phyloP scores from a whole-genome alignment of 64 coral and sea anemone genomes.

The Cladopsammia gracilis region DNA sequence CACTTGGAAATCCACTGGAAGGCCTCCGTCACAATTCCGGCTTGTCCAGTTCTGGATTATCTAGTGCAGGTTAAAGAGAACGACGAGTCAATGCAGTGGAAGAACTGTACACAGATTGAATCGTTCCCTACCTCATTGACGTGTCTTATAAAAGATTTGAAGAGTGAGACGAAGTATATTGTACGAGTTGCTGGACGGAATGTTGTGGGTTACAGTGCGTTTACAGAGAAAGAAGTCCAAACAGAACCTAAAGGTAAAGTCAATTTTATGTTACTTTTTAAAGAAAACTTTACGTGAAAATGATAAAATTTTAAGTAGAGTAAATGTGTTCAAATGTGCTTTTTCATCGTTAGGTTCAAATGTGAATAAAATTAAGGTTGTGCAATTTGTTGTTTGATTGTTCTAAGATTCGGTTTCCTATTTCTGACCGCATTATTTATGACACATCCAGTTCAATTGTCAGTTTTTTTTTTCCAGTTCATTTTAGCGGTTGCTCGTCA shows the following conservation, averaged over 20 bases:
- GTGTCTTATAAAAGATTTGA: neutral
- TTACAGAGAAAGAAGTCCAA: neutral
- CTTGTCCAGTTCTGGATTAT: constrained; percentile 3
- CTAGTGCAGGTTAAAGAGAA: neutral
- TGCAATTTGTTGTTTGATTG: too few relatives aligned
- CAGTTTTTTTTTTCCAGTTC: too few relatives aligned
- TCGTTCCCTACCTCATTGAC: neutral
- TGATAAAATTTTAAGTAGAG: too few relatives aligned
- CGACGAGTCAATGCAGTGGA: neutral
- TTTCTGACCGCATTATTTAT: too few relatives aligned
- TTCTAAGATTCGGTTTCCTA: too few relatives aligned
- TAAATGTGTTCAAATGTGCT: too few relatives aligned
- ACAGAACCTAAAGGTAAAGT: neutral
- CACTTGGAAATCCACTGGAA: constrained; percentile 6
- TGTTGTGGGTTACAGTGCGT: constrained; percentile 14
- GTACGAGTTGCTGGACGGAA: neutral
- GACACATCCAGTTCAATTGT: too few relatives aligned
- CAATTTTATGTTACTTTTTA: neutral
- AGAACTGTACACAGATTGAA: neutral
- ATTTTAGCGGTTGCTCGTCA: too few relatives aligned
- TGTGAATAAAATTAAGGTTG: too few relatives aligned
- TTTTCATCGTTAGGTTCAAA: too few relatives aligned
- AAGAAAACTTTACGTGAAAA: too few relatives aligned
- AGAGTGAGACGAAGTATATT: neutral
- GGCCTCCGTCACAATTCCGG: neutral